Conservation (phyloP, 1,140 invertebrate species). For the Antheraea pernyi region DNA sequence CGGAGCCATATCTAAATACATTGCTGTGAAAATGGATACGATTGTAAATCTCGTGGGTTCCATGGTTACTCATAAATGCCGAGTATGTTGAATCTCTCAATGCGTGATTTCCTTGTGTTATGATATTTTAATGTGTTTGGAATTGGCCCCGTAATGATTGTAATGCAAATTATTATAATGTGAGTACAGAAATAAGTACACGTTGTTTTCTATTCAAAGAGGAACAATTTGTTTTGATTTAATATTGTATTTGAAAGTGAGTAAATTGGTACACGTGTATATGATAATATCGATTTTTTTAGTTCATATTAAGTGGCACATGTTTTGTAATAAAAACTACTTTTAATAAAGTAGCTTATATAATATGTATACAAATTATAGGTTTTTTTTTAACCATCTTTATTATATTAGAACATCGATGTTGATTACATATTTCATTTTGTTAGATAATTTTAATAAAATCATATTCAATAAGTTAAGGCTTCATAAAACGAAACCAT, state of each 20-base stretch:
- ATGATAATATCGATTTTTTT: neutral
- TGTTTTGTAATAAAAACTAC: neutral
- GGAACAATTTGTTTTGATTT: constrained; percentile 26
- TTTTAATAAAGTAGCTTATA: constrained; percentile 5
- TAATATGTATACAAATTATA: neutral
- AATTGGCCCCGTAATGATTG: constrained; percentile 27
- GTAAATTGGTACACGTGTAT: neutral
- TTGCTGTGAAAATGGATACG: neutral
- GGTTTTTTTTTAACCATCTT: neutral
- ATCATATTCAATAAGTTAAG: constrained; percentile 27
- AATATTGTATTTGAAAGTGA: neutral
- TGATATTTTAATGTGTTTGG: constrained; percentile 6
- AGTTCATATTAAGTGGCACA: neutral
- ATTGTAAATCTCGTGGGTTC: neutral
- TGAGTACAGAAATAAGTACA: constrained; percentile 76
- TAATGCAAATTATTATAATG: constrained; percentile 69
- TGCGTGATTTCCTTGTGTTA: constrained; percentile 19
- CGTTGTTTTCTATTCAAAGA: constrained; percentile 66
- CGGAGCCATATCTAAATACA: neutral
- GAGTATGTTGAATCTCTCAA: neutral
- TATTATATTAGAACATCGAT: neutral
- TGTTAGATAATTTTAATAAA: constrained; percentile 31
- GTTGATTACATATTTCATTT: constrained; percentile 20
- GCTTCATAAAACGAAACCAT: constrained; percentile 56
- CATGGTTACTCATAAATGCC: too few relatives aligned